Base-by-base conservation (phyloP, 2,888 invertebrate genomes). In the Axea sp. region DNA sequence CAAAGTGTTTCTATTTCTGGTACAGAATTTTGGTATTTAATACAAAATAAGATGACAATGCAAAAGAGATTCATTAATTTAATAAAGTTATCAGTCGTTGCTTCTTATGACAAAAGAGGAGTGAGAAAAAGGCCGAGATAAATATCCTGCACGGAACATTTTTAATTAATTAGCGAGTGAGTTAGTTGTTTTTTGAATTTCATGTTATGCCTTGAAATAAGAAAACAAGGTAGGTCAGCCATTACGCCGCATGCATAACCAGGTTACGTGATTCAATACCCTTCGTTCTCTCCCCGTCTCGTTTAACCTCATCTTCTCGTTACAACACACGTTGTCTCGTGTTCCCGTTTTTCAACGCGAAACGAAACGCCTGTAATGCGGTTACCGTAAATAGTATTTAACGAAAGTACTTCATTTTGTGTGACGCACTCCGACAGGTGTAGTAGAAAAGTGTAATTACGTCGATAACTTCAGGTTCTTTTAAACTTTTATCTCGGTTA, bases 181-280 rank as follows among this genome's bases (percentile, higher is more conserved):
- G 45, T n/a, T 9, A 28, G 30, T 14, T 15, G 49, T 30, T 49
- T 41, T 65, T 65, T 65, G 59, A 51, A 65, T 72, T 53, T 30
- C 11, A 4, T 17, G 22, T 47, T 28, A 14, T 19, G 15, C 15
- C n/a, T n/a, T 11, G 43, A 37, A 51, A 49, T 57, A 67, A 57
- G 59, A 67, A 62, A 69, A 49, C 65, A 47, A 55, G 69, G 75
- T 68, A 62, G 67, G n/a, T n/a, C n/a, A n/a, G n/a, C n/a, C n/a
- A n/a, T n/a, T n/a, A n/a, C n/a, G n/a, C n/a, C n/a, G n/a, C n/a
- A n/a, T n/a, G n/a, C n/a, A n/a, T n/a, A n/a, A n/a, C n/a, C n/a
- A n/a, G n/a, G 77, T 71, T 77, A 77, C 79, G 79, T 79, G 81
- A 82, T 82, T 80, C 81, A 80, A 82, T 81, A 80, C 79, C 49